Evolutionary conservation across 1,140 invertebrate genomes (phyloP).

Genomic region (Cheumatopsyche charites): DNA sequence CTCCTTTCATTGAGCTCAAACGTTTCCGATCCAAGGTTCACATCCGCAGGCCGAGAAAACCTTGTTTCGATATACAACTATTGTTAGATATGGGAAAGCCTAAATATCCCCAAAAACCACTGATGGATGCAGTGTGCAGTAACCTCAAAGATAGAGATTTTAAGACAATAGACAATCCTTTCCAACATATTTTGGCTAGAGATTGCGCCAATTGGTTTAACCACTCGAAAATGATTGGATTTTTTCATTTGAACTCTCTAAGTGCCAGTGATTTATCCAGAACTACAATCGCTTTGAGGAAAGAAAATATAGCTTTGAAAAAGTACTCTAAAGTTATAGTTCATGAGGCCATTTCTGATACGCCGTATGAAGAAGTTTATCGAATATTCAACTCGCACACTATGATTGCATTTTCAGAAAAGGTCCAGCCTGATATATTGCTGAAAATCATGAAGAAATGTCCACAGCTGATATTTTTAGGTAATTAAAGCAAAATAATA

Average conservation of each 20-base stretch:
- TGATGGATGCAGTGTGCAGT: no score
- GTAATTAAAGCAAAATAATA: no score
- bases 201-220: slow-evolving; percentile 73
- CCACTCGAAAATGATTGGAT: slow-evolving; percentile 70
- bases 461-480: slow-evolving; percentile 69
- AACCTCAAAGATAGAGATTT: no score
- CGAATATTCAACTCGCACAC: slow-evolving; percentile 64
- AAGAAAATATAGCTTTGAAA: slow-evolving; percentile 70
- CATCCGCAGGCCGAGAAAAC: slow-evolving; percentile 71
- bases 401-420: slow-evolving; percentile 69
- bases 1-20: slow-evolving; percentile 63
- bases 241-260: slow-evolving; percentile 75
- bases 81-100: slow-evolving; percentile 68
- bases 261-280: slow-evolving; percentile 64
- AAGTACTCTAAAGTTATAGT: slow-evolving; percentile 66
- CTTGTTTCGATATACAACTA: slow-evolving; percentile 68
- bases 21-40: slow-evolving; percentile 76
- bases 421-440: slow-evolving; percentile 62
- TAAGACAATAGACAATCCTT: slow-evolving; percentile 68
- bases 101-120: slow-evolving; percentile 60
- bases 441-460: slow-evolving; percentile 67
- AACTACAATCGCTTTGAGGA: slow-evolving; percentile 64
- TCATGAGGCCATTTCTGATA: slow-evolving; percentile 64
- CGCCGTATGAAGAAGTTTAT: slow-evolving; percentile 66
- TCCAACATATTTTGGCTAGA: slow-evolving; percentile 70